phyloP scores from a whole-genome alignment of 1,140 invertebrate species.

The Heliconius eleuchia region DNA sequence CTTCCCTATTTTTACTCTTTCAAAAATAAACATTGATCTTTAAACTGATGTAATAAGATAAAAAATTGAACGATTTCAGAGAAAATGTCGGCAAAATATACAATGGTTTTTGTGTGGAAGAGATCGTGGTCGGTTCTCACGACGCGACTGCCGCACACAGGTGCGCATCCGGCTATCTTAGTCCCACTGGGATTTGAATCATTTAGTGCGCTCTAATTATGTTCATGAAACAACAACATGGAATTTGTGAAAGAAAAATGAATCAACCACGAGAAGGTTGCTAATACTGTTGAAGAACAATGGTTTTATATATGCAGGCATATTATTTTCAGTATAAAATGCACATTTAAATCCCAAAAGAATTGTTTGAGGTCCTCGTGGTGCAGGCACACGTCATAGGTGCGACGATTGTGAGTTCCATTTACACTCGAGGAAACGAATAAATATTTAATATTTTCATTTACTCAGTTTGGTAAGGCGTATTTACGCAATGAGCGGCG shows the following conservation, averaged over 20 bases:
- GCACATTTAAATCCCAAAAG: neutral
- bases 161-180: constrained; percentile 76
- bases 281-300: neutral
- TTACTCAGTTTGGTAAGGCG: too few species aligned
- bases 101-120: constrained; percentile 42
- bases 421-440: too few species aligned
- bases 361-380: too few species aligned
- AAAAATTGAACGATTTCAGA: constrained; percentile 29
- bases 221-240: constrained; percentile 41
- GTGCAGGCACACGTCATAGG: too few species aligned
- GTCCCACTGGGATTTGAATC: constrained; percentile 58
- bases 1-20: constrained; percentile 17
- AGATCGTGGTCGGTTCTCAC: constrained; percentile 68
- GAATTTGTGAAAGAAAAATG: constrained; percentile 31
- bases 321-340: neutral
- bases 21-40: neutral
- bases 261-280: neutral
- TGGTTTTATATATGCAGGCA: neutral
- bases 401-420: too few species aligned
- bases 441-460: too few species aligned
- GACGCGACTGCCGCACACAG: constrained; percentile 60
- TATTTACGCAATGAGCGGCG: too few species aligned
- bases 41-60: constrained; percentile 27
- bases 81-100: constrained; percentile 4
- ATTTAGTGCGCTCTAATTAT: constrained; percentile 55